Conservation (phyloP, 2,113 vertebrate species). For the Alectura lathami region DNA sequence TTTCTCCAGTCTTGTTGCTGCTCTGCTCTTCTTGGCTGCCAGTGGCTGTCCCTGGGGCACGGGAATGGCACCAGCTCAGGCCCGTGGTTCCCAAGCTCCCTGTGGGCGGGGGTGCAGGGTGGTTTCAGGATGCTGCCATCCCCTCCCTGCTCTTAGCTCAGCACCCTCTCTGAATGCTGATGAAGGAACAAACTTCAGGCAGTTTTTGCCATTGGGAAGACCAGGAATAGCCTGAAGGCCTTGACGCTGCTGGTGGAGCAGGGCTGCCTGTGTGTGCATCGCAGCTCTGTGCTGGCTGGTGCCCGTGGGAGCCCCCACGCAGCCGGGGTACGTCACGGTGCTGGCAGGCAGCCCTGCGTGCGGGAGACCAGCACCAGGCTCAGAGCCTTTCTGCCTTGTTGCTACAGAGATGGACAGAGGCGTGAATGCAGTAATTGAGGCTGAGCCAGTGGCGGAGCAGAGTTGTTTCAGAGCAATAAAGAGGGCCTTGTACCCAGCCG, state of each 20-base stretch:
- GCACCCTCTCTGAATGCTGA: background rate
- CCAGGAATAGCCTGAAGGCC: background rate
- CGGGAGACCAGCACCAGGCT: background rate
- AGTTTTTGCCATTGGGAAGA: background rate
- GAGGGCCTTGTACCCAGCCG: background rate
- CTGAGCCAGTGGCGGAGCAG: background rate
- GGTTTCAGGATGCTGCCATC: background rate
- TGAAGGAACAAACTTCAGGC: background rate
- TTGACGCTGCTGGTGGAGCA: accelerated
- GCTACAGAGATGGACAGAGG: background rate
- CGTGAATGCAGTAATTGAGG: background rate
- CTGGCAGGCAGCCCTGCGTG: background rate
- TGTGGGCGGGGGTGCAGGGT: accelerated
- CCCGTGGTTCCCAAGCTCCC: background rate
- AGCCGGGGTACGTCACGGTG: accelerated
- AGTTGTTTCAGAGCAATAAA: background rate
- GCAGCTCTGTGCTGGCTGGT: background rate
- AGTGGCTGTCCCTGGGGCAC: background rate
- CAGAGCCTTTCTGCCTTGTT: background rate
- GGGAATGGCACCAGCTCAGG: no score
- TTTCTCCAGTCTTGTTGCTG: background rate
- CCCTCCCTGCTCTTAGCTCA: background rate
- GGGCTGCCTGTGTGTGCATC: accelerated
- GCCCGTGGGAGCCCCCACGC: background rate
- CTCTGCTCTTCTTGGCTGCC: no score